Conservation (phyloP, 2,888 invertebrate species). For the Lymantria dispar region DNA sequence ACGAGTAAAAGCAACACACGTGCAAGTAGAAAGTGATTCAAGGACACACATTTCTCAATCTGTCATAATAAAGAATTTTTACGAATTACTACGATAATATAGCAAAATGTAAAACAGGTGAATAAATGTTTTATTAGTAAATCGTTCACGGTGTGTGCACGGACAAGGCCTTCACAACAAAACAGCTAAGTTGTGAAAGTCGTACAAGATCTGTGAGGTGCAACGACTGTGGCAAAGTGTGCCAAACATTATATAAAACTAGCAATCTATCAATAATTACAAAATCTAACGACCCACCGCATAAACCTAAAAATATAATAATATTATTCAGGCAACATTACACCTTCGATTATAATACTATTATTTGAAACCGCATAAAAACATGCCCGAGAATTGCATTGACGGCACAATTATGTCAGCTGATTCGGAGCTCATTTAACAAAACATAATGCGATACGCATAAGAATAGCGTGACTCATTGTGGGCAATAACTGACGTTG, state of each 20-base stretch:
- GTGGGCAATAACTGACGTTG: neutral
- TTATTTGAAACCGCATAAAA: neutral
- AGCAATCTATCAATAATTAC: constrained; percentile 22
- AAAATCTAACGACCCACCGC: constrained; percentile 16
- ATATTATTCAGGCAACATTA: constrained; percentile 1
- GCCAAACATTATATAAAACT: constrained; percentile 47
- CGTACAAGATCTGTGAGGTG: constrained; percentile 41
- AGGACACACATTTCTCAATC: constrained; percentile 44
- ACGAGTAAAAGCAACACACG: constrained; percentile 42
- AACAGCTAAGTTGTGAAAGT: constrained; percentile 49
- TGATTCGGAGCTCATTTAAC: neutral
- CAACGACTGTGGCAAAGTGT: constrained; percentile 45
- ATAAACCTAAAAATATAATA: constrained; percentile 8
- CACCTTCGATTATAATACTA: neutral
- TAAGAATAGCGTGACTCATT: neutral
- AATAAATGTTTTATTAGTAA: constrained; percentile 34
- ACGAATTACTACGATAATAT: neutral
- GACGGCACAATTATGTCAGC: neutral
- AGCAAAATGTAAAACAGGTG: constrained; percentile 18
- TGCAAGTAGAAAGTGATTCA: constrained; percentile 47
- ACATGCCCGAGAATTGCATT: neutral
- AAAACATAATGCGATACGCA: neutral
- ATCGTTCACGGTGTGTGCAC: constrained; percentile 37
- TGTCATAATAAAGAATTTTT: neutral
- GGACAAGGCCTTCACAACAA: constrained; percentile 48